A percentile compares a stretch with the other conserved stretches of the same genome.
Conservation (phyloP, 2,888 invertebrate genomes). For the Crossocerus cetratus region DNA sequence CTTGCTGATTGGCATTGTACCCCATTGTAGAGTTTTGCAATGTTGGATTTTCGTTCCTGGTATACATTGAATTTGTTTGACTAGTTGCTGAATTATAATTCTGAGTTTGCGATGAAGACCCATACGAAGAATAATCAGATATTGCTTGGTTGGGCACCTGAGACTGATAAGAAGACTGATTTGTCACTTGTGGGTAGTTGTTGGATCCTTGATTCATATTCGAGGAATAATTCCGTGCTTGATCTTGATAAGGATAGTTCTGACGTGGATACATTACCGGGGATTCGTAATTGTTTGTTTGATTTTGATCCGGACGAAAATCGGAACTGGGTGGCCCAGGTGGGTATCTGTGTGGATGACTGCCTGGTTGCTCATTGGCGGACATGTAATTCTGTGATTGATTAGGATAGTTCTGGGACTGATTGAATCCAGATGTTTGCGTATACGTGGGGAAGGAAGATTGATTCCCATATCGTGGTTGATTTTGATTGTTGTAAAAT, state of each 20-base stretch:
- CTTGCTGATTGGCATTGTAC: slow-evolving; percentile 58
- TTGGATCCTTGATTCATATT: slow-evolving; percentile 63
- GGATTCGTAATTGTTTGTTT: slow-evolving; percentile 66
- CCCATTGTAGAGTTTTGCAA: slow-evolving; percentile 59
- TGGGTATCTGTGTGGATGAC: slow-evolving; percentile 59
- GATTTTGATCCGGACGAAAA: slow-evolving; percentile 64
- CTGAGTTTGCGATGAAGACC: slow-evolving; percentile 61
- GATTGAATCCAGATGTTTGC: slow-evolving; percentile 64
- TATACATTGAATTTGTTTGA: slow-evolving; percentile 65
- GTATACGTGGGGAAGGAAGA: slow-evolving; percentile 64
- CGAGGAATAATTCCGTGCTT: slow-evolving; percentile 64
- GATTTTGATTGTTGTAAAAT: slow-evolving; percentile 68
- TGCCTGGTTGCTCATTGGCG: slow-evolving; percentile 55
- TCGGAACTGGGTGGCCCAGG: slow-evolving; percentile 55
- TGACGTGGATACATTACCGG: slow-evolving; percentile 65
- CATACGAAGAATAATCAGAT: slow-evolving; percentile 66
- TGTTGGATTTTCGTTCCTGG: slow-evolving; percentile 59
- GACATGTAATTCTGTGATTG: slow-evolving; percentile 60
- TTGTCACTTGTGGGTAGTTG: slow-evolving; percentile 68
- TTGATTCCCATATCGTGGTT: slow-evolving; percentile 69
- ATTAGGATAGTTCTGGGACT: slow-evolving; percentile 60
- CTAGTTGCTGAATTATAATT: slow-evolving; percentile 63
- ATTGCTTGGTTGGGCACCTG: slow-evolving; percentile 65
- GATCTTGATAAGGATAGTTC: slow-evolving; percentile 70
- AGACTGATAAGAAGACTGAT: slow-evolving; percentile 61